Evolutionary conservation across 2,888 invertebrate genomes (phyloP), one percentile per base, ranked within the genome.

Genomic region (Lithophane socia): DNA sequence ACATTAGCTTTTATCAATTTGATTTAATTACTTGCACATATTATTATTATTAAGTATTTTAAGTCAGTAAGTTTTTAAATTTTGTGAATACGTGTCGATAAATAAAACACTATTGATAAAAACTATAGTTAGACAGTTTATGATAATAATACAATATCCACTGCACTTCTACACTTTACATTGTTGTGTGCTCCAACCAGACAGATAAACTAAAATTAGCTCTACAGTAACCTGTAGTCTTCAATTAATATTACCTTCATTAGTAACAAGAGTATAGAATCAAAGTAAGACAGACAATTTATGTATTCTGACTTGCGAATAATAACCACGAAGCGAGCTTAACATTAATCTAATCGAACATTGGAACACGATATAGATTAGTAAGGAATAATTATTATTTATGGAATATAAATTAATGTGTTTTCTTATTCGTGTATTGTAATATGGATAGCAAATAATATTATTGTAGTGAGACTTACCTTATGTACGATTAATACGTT

Each of bases 221-320:
- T 10, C 18, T 24, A 49, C 24, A 75, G 9, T 37, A 21, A 9
- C 49, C n/a, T 44, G n/a, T 47, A 29, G 29, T 13, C 21, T 78
- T 24, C 49, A 52, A 66, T 52, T 42, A 49, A 63, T 80, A 42
- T n/a, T n/a, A 60, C 13, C 24, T 64, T 44, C 47, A 63, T 68
- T 60, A 49, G 37, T 67, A 63, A 0, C 18, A 52, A 44, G n/a
- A 44, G n/a, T 37, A 63, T 21, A 24, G n/a, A 58, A 66, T 69
- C 69, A 56, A 81, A 70, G 58, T 70, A 60, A 82, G 58, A 75
- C 37, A 69, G 49, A 75, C 18, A 82, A 86, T 82, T 82, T 63
- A 82, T 86, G 67, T 76, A 86, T 75, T 68, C 70, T 77, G 60
- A 82, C 37, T 82, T 10, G 44, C 37, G 44, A 72, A 82, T 77